Conservation (phyloP, 2,888 invertebrate species). For the Tubulanus polymorphus region DNA sequence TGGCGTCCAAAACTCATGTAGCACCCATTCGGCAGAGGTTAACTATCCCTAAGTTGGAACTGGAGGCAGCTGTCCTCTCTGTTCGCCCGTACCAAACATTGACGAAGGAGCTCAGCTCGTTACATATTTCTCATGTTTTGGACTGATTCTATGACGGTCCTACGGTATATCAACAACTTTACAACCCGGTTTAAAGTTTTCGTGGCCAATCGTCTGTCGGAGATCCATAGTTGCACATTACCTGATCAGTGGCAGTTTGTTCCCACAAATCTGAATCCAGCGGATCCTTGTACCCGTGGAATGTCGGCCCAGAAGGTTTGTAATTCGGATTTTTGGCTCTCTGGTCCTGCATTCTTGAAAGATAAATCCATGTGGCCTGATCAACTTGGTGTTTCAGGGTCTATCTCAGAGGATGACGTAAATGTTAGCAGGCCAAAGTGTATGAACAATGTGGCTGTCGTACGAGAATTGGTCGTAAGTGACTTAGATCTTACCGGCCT, state of each 20-base stretch:
- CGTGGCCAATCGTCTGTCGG: neutral
- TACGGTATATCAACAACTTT: neutral
- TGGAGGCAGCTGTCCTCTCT: neutral
- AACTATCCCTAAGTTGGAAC: neutral
- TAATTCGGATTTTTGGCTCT: no score
- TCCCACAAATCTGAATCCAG: constrained; percentile 1
- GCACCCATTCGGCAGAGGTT: neutral
- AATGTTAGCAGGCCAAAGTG: no score
- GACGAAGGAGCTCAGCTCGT: neutral
- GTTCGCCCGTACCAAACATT: neutral
- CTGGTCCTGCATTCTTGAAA: no score
- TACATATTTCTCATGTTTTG: neutral
- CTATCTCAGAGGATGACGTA: no score
- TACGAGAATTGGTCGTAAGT: no score
- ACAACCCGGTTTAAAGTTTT: neutral
- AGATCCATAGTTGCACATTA: neutral
- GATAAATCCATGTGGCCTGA: no score
- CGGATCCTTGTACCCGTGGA: neutral
- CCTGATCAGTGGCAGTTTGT: neutral
- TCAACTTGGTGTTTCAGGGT: no score
- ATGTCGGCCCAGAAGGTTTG: no score
- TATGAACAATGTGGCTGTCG: no score
- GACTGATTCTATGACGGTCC: neutral
- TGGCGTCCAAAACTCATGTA: neutral
- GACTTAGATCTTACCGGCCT: no score